phyloP scores from a whole-genome alignment of 2,797 vertebrate species.

The Schizopygopsis malacanthus region DNA sequence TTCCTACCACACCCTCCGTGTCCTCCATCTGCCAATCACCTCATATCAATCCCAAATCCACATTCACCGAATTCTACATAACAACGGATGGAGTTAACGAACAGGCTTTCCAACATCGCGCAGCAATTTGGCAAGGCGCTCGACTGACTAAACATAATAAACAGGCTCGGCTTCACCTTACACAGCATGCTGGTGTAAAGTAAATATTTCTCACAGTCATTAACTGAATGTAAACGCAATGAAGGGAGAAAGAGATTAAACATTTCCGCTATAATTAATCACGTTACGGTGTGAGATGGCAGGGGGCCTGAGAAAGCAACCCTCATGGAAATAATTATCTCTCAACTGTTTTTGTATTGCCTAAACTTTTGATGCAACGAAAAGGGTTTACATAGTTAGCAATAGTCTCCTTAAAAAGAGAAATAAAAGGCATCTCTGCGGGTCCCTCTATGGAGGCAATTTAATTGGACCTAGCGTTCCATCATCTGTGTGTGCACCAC shows the following conservation, averaged over 20 bases:
- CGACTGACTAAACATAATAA: conserved; percentile 53
- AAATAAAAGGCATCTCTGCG: conserved; percentile 53
- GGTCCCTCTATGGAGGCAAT: conserved; percentile 60
- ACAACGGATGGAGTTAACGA: conserved; percentile 47
- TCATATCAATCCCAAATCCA: conserved; percentile 25
- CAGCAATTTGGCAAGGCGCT: conserved; percentile 48
- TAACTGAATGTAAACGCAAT: conserved; percentile 68
- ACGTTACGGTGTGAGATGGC: conserved; percentile 63
- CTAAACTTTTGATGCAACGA: conserved; percentile 58
- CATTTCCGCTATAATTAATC: conserved; percentile 74
- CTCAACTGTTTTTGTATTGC: conserved; percentile 62
- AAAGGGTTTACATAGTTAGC: conserved; percentile 22
- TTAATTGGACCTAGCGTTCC: conserved; percentile 66
- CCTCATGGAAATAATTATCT: conserved; percentile 73
- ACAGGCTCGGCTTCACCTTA: conserved; percentile 46
- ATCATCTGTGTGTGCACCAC: conserved; percentile 62
- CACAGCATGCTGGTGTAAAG: conserved; percentile 53
- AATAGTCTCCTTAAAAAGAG: conserved; percentile 29
- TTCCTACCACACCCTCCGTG: conserved; percentile 41
- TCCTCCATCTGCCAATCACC: conserved; percentile 54
- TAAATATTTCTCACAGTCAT: conserved; percentile 70
- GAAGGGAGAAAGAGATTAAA: conserved; percentile 65
- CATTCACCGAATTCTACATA: conserved; percentile 24
- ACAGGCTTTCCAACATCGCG: conserved; percentile 44
- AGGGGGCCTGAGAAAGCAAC: conserved; percentile 66